These are phyloP conservation scores for Timandra comae DNA, from an alignment of 2,888 invertebrate genomes.

Conservation along the genomic window DNA sequence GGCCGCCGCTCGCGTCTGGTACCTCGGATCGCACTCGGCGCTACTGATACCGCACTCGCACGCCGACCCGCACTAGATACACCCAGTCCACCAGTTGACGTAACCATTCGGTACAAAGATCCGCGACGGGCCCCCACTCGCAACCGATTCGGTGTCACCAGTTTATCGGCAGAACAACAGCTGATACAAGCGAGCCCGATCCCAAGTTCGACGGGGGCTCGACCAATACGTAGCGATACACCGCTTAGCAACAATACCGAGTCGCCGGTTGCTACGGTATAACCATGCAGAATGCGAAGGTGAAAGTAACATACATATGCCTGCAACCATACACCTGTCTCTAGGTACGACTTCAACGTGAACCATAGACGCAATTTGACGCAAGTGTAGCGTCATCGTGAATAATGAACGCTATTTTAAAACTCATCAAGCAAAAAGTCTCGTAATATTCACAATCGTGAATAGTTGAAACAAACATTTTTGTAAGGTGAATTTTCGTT, in stretches of 20 bases:
- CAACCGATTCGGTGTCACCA: conserved; percentile 22
- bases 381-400: too few relatives aligned
- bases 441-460: too few relatives aligned
- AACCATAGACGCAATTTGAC: too few relatives aligned
- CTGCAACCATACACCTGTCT: too few relatives aligned
- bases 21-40: too few relatives aligned
- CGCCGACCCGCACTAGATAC: conserved; percentile 50
- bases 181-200: conserved; percentile 45
- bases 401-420: too few relatives aligned
- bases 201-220: conserved; percentile 59
- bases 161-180: conserved; percentile 33
- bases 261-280: neutral
- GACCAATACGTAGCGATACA: conserved; percentile 37
- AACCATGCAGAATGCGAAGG: neutral
- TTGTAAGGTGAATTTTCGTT: too few relatives aligned
- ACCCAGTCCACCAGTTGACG: conserved; percentile 15
- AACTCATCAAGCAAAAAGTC: too few relatives aligned
- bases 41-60: neutral
- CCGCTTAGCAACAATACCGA: conserved; percentile 24
- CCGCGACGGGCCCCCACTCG: conserved; percentile 20
- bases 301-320: too few relatives aligned
- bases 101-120: conserved; percentile 19
- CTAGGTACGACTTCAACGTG: too few relatives aligned
- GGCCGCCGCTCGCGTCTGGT: too few relatives aligned
- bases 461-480: too few relatives aligned